Percentiles rank a stretch among this genome's conserved stretches.
Evolutionary conservation across 2,797 vertebrate species (phyloP).

Genomic region (Manis javanica): DNA sequence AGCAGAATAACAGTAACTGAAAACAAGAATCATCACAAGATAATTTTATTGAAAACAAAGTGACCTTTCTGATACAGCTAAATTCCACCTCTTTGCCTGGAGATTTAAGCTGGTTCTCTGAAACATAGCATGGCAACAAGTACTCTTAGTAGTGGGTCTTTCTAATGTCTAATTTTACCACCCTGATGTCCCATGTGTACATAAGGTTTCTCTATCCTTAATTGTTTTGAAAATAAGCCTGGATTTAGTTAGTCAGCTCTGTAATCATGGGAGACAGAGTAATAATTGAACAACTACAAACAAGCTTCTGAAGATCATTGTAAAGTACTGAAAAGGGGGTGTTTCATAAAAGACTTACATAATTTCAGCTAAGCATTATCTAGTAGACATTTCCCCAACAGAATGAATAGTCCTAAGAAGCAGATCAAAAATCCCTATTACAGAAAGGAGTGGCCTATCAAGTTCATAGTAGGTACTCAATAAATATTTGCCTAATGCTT

Average conservation of each 20-base stretch:
- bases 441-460: neutral
- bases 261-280: neutral
- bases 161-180: neutral
- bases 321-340: neutral
- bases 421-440: neutral
- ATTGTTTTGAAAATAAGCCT: neutral
- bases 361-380: neutral
- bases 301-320: neutral
- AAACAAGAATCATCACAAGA: neutral
- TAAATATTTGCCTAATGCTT: slow-evolving; percentile 10
- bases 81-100: neutral
- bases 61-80: neutral
- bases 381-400: neutral
- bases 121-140: neutral
- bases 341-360: neutral
- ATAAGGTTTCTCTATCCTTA: neutral
- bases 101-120: neutral
- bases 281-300: neutral
- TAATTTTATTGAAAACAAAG: slow-evolving; percentile 2
- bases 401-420: neutral
- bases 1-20: neutral
- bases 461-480: neutral
- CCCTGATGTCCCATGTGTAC: neutral
- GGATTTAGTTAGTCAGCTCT: neutral
- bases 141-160: neutral